Evolutionary conservation across 2,113 vertebrate species (phyloP), one percentile per base, ranked within the genome.

Genomic region (Trematocara variabile): DNA sequence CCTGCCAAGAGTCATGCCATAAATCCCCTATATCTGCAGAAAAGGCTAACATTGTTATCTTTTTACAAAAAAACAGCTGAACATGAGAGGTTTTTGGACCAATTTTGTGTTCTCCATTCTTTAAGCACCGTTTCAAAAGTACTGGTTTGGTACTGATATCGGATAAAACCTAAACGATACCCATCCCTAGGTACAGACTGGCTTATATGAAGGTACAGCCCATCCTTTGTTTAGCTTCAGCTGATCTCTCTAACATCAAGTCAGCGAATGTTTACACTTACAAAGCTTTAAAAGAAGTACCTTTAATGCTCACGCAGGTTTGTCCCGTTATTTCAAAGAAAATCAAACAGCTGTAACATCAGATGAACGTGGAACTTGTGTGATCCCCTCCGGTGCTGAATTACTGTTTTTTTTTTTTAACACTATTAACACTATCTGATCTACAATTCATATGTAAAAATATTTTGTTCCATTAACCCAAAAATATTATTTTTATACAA

Each of bases 401-500:
- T 75, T 75, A 12, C 18, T 20, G 70, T 3, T 3, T 18, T n/a
- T n/a, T n/a, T n/a, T 28, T 18, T 14, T 48, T 22, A 22, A 22
- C 22, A 22, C 22, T 22, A 34, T 77, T 77, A 60, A 60, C 7
- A 5, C 7, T 33, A 33, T 8, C 16, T 55, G 53, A 55, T 11
- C 53, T 18, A 34, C 6, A 34, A 14, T 78, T 34, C 2, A 16
- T 28, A 20, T 93, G 84, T 52, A 91, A 82, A 93, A 91, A 91
- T 91, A 86, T 78, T 87, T 83, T 79, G 28, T 83, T 79, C 10
- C 2, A 3, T 30, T 89, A 55, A n/a, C 16, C 25, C 73, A 91
- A 90, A 75, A 93, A 91, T 89, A 89, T 10, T 30, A 18, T 83
- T 86, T 86, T 73, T 78, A 77, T 77, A 86, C 60, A 92, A 85